phyloP scores from a whole-genome alignment of 1,140 invertebrate species.

The Mylabris phalerata region DNA sequence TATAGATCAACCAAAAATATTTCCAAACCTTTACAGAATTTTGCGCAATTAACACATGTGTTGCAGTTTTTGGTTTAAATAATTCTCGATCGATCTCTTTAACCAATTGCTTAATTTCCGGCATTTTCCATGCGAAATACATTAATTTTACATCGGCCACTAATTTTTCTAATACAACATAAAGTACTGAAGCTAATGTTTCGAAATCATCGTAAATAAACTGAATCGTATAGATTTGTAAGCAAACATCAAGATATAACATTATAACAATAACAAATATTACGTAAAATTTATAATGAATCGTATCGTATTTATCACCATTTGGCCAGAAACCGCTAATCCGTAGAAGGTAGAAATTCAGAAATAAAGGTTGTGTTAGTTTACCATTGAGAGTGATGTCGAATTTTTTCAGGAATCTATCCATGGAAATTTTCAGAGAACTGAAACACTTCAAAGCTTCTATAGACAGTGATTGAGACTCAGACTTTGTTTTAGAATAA shows the following conservation, averaged over 20 bases:
- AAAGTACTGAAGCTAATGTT: not conserved
- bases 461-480: no score
- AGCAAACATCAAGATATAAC: not conserved
- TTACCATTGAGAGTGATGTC: no score
- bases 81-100: not conserved
- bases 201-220: slow-evolving; percentile 1
- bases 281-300: not conserved
- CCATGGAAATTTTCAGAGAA: no score
- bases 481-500: no score
- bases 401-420: no score
- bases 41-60: not conserved
- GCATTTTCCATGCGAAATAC: not conserved
- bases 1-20: no score
- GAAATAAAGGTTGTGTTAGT: no score
- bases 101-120: not conserved
- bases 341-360: not conserved
- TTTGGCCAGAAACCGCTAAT: slow-evolving; percentile 1
- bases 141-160: not conserved
- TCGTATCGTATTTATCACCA: not conserved
- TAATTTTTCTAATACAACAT: not conserved
- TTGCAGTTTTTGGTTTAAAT: not conserved
- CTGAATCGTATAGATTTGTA: slow-evolving; percentile 3
- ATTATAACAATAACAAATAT: not conserved
- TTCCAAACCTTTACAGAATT: no score
- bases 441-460: no score